Conservation (phyloP, 2,113 vertebrate species). For the Nothobranchius kuhntae region DNA sequence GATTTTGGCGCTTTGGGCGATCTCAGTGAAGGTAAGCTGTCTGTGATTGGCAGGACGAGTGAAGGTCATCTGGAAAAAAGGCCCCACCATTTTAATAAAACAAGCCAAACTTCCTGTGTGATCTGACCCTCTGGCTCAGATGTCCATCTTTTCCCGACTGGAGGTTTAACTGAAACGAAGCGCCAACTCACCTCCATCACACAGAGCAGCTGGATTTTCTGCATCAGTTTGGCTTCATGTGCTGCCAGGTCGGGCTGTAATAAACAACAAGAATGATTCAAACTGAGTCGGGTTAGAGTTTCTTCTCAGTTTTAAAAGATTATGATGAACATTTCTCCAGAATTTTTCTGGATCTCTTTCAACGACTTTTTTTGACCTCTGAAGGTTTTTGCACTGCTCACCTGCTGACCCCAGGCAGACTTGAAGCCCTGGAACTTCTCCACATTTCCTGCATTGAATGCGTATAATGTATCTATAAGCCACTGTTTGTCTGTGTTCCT, state of each 20-base stretch:
- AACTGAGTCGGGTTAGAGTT: neutral
- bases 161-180: neutral
- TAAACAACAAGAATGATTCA: neutral
- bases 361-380: neutral
- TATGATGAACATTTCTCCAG: neutral
- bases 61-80: constrained; percentile 92
- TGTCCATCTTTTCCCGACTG: neutral
- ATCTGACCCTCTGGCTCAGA: neutral
- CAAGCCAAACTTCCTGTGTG: neutral
- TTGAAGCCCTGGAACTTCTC: constrained; percentile 94
- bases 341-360: neutral
- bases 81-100: neutral
- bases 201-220: constrained; percentile 96
- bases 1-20: constrained; percentile 91
- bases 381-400: constrained; percentile 45
- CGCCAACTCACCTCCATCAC: constrained; percentile 92
- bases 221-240: constrained; percentile 90
- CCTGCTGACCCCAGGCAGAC: constrained; percentile 95
- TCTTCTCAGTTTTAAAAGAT: neutral
- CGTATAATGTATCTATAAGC: constrained; percentile 95
- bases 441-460: constrained; percentile 95
- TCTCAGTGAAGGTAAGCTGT: constrained; percentile 96
- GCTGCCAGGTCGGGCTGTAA: constrained; percentile 91
- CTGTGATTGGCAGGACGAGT: constrained; percentile 96
- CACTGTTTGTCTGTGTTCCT: constrained; percentile 93